Evolutionary conservation across 64 coral and sea anemone species (phyloP).

Genomic region (Cladopsammia gracilis): DNA sequence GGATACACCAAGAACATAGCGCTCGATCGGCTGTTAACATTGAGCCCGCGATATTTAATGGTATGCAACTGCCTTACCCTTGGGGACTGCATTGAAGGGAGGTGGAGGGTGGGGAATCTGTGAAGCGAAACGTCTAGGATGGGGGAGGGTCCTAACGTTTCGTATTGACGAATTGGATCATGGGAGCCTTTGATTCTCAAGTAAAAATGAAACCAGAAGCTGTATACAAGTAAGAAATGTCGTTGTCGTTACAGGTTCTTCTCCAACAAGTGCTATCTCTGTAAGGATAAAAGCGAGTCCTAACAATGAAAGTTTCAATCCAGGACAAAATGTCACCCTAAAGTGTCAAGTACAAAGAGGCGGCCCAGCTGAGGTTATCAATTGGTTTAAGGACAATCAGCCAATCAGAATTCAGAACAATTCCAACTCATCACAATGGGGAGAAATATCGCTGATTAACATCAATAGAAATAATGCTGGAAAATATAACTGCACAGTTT

Average conservation of each 20-base stretch:
- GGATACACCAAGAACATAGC: no score
- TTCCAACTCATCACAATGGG: background rate
- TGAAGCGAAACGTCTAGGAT: no score
- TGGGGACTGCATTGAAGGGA: no score
- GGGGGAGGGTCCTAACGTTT: no score
- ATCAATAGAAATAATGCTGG: background rate
- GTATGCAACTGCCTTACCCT: no score
- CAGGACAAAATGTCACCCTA: conserved; percentile 4
- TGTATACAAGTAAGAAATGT: background rate
- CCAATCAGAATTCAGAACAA: background rate
- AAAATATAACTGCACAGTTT: background rate
- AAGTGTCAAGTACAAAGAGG: background rate
- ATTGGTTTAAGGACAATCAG: conserved; percentile 5
- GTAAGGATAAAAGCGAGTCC: conserved; percentile 13
- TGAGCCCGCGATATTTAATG: no score
- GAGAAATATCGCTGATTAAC: background rate
- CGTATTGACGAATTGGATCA: no score
- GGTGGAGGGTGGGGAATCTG: no score
- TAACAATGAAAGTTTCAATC: background rate
- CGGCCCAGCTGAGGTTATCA: background rate
- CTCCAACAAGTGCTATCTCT: background rate
- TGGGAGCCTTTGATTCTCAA: no score
- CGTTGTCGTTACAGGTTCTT: background rate
- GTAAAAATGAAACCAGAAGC: no score
- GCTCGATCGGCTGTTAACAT: no score